These are phyloP conservation scores for Glaucomys volans DNA, from an alignment of 2,113 vertebrate species.

Conservation along the genomic window DNA sequence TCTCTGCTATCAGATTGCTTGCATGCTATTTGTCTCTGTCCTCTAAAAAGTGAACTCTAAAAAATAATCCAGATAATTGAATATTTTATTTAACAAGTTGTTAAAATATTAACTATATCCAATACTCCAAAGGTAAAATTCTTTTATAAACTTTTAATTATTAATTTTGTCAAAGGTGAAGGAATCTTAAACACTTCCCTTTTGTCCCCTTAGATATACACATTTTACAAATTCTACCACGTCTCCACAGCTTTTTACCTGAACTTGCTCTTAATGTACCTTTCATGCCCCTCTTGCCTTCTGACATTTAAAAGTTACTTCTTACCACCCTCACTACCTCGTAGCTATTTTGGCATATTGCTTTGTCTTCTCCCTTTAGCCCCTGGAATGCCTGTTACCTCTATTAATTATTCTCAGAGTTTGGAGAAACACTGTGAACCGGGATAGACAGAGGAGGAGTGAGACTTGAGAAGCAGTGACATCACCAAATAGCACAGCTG, in stretches of 20 bases:
- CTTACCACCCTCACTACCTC: conserved; percentile 78
- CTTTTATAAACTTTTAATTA: background rate
- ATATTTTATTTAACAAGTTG: background rate
- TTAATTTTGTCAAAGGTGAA: conserved; percentile 20
- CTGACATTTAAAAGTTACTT: conserved; percentile 73
- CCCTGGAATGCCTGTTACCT: conserved; percentile 74
- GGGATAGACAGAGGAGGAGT: conserved; percentile 69
- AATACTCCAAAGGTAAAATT: conserved; percentile 40
- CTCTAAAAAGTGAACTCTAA: conserved; percentile 27
- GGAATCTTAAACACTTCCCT: conserved; percentile 29
- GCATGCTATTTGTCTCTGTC: conserved; percentile 2
- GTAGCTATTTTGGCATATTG: conserved; percentile 60
- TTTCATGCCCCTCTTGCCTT: conserved; percentile 69
- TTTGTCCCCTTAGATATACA: conserved; percentile 42
- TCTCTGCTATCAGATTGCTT: background rate
- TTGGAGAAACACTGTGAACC: conserved; percentile 67
- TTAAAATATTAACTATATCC: background rate
- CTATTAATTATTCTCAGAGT: conserved; percentile 79
- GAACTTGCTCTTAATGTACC: conserved; percentile 59
- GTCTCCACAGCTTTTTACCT: conserved; percentile 66
- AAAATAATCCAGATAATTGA: background rate
- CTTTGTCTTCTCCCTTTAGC: conserved; percentile 61
- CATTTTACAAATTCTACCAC: conserved; percentile 57
- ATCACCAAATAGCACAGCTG: conserved; percentile 69
- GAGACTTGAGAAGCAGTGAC: conserved; percentile 47